Base-by-base conservation (phyloP, 2,888 invertebrate genomes). In the Parnassius orleans region DNA sequence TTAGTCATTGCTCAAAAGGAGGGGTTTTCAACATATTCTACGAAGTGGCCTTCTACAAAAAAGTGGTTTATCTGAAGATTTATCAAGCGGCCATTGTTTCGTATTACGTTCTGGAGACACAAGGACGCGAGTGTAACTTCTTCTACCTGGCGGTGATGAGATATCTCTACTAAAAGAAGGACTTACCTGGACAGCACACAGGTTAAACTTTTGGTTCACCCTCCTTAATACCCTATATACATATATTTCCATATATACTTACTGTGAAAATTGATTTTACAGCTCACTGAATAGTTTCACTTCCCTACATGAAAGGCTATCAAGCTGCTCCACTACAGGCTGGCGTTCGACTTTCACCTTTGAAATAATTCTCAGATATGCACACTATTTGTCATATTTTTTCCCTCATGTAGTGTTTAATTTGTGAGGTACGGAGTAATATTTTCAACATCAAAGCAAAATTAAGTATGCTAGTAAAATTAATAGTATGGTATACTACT, bases 121-220 rank as follows among this genome's bases (percentile, higher is more conserved):
- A 52, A 90, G 72, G n/a, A 90, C 83, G 12, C 89, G 79, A 11
- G 90, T 89, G 58, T 89, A 91, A 65, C 75, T 80, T 41, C 80
- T 72, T 69, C 80, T 83, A 44, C 48, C 62, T 48, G 65, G 43
- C 24, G 65, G 9, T 9, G 52, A 11, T 33, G 15, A 14, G 1
- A 52, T 51, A 2, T 41, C 11, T 19, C 44, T 43, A 12, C 12
- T 58, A 14, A n/a, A n/a, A n/a, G n/a, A n/a, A n/a, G n/a, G n/a
- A n/a, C n/a, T n/a, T 19, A 19, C 2, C 2, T 19, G 19, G 19
- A 19, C 2, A 19, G 2, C 19, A 19, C 19, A 19, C 2, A 19
- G 1, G 19, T 19, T 19, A 19, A 19, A 19, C 19, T 19, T 19
- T 19, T 19, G 19, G 19, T 19, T 19, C 19, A 19, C 19, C 19